A percentile compares a stretch with the other conserved stretches of the same genome.
Evolutionary conservation across 1,140 invertebrate genomes (phyloP).

Genomic region (Zaprionus ghesquierei): DNA sequence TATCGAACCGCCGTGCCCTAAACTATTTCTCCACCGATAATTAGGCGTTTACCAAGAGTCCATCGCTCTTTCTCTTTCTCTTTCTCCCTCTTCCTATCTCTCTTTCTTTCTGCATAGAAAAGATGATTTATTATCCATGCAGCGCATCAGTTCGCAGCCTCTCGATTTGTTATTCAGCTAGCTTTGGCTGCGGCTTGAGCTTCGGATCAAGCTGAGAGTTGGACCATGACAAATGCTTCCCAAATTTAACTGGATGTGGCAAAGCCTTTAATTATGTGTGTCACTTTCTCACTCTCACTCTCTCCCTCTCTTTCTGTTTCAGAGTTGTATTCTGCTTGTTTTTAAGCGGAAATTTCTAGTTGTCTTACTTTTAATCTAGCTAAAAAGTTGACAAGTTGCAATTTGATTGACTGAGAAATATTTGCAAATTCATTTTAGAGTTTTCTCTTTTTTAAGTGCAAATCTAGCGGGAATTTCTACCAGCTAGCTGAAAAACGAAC

Average conservation of each 20-base stretch:
- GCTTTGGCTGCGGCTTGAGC: background rate
- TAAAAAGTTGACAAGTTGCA: background rate
- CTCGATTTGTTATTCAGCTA: conserved; percentile 58
- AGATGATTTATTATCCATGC: conserved; percentile 70
- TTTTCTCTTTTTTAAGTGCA: background rate
- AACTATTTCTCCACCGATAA: conserved; percentile 50
- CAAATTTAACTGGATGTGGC: background rate
- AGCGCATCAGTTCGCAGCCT: conserved; percentile 54
- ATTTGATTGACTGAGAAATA: background rate
- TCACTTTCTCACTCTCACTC: too few species aligned
- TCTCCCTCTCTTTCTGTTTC: background rate
- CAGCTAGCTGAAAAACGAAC: background rate
- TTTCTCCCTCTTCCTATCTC: background rate
- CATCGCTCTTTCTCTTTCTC: background rate
- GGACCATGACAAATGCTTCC: background rate
- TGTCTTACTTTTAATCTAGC: background rate
- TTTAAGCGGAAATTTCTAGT: background rate
- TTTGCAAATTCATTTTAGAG: background rate
- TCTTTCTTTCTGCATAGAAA: conserved; percentile 5
- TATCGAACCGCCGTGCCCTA: conserved; percentile 20
- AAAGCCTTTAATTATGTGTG: conserved; percentile 44
- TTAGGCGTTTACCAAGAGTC: conserved; percentile 42
- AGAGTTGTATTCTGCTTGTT: background rate
- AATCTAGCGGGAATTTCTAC: background rate
- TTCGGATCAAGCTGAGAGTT: background rate